Base-by-base conservation (phyloP, 2,113 vertebrate species). In the Turdus rufiventris region DNA sequence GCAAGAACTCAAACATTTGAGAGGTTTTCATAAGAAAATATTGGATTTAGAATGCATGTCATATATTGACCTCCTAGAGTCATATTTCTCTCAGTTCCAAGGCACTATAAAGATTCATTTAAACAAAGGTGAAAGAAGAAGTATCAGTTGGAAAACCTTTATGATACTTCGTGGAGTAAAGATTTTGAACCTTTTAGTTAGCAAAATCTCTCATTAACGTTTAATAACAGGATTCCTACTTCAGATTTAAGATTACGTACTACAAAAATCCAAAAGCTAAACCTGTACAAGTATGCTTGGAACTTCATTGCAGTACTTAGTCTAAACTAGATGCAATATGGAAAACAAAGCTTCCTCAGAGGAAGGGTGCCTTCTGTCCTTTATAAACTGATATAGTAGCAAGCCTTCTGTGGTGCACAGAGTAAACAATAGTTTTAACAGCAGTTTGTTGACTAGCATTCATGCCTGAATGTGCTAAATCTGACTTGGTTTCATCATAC, bases 361-460 rank as follows among this genome's bases (percentile, higher is more conserved):
- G 21, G 28, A 85, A 85, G 33, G 48, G 2, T 89, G 73, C 87
- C 87, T 95, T 92, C 84, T 92, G 92, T 94, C 73, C 87, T 91
- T 81, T 81, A 63, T 66, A 71, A 85, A 56, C 21, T 36, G 58
- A 61, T 38, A 58, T 50, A 95, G 87, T 75, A 95, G 57, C 89
- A 94, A 92, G 81, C 81, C 63, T 85, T 95, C 89, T 94, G 95
- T 89, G 34, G 50, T 28, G 73, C 26, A 48, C 28, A 45, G 56
- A 10, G 9, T 80, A 93, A 95, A 91, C 81, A 95, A 86, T 53
- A 62, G 60, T 10, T 74, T 36, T 40, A 65, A 48, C 57, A 56
- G 66, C 54, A 84, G 50, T 61, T 50, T 81, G 65, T 28, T 93
- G 68, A 86, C 68, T 81, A 24, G 43, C 2, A 1, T 67, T 86